These are phyloP conservation scores for Castor canadensis DNA, from an alignment of 2,113 vertebrate species.

Conservation along the genomic window DNA sequence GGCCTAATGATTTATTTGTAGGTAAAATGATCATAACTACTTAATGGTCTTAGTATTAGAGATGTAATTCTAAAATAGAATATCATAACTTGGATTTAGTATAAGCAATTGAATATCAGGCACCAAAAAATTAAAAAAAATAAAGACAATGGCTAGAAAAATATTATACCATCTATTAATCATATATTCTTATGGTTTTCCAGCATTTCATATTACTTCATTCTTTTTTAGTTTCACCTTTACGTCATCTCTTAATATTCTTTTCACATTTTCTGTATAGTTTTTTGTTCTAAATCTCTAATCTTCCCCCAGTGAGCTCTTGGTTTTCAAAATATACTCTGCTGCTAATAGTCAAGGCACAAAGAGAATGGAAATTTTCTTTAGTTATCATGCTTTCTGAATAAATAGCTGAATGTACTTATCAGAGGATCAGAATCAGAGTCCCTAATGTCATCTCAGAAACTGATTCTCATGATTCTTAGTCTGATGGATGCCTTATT, in stretches of 20 bases:
- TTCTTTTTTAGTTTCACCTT: not conserved
- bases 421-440: not conserved
- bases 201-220: not conserved
- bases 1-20: conserved; percentile 62
- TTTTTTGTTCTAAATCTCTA: not conserved
- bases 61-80: conserved; percentile 28
- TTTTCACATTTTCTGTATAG: not conserved
- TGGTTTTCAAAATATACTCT: not conserved
- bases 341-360: not conserved
- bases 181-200: not conserved
- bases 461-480: not conserved
- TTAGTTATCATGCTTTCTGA: not conserved
- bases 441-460: not conserved
- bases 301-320: not conserved
- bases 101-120: not conserved
- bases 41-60: conserved; percentile 43
- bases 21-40: conserved; percentile 48
- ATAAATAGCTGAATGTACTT: not conserved
- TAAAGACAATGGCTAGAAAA: not conserved
- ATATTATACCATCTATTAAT: not conserved
- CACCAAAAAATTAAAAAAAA: not conserved
- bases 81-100: not conserved
- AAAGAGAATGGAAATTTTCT: not conserved
- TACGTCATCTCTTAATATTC: not conserved
- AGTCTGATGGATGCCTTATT: not conserved